A percentile compares a stretch with the other conserved stretches of the same genome.
Conservation (phyloP, 2,888 invertebrate species). For the Cepaea hortensis region DNA sequence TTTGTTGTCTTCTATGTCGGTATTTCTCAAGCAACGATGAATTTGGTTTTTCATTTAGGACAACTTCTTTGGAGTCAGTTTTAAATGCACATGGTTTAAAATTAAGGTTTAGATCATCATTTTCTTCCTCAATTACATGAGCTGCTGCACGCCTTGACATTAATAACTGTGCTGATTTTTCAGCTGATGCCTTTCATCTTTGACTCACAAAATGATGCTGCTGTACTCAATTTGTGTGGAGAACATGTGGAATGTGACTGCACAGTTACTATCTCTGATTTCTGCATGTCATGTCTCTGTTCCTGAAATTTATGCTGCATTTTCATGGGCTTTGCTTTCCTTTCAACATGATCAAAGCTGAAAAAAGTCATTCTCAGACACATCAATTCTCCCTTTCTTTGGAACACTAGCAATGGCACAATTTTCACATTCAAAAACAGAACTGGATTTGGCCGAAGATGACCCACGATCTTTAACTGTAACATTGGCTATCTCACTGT, state of each 20-base stretch:
- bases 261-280: too few species aligned
- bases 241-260: conserved; percentile 21
- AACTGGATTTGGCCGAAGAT: conserved; percentile 70
- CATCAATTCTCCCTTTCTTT: conserved; percentile 40
- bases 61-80: conserved; percentile 52
- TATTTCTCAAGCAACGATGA: conserved; percentile 43
- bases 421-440: conserved; percentile 61
- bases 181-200: conserved; percentile 44
- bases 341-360: conserved; percentile 68
- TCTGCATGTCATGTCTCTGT: too few species aligned
- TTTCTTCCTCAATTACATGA: conserved; percentile 24
- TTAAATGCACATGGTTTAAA: conserved; percentile 51
- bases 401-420: conserved; percentile 40
- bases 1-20: conserved; percentile 18
- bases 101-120: conserved; percentile 51
- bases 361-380: conserved; percentile 64
- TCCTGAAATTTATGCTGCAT: conserved; percentile 15
- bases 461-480: conserved; percentile 55
- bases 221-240: conserved; percentile 22
- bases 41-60: conserved; percentile 45
- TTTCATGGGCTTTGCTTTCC: conserved; percentile 55
- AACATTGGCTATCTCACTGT: conserved; percentile 43
- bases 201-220: conserved; percentile 50
- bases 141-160: neutral
- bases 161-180: neutral